These are phyloP conservation scores for Colletes gigas DNA, from an alignment of 1,140 invertebrate species.

Conservation along the genomic window DNA sequence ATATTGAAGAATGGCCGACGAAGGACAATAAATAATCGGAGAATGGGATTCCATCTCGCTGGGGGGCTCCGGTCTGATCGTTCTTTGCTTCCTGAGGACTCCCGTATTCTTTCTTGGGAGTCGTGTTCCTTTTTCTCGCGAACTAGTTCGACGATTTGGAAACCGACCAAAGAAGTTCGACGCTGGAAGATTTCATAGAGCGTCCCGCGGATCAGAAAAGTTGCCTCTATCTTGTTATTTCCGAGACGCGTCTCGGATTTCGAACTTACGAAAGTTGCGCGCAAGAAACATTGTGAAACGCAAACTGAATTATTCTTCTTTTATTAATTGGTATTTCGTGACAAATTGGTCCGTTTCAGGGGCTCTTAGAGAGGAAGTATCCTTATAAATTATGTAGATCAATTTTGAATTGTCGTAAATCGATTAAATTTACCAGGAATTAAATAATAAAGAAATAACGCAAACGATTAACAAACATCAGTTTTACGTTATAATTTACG, in stretches of 20 bases:
- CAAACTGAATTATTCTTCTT: background rate
- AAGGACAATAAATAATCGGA: background rate
- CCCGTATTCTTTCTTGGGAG: no score
- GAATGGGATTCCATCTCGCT: background rate
- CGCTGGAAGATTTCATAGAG: background rate
- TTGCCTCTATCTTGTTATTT: conserved; percentile 5
- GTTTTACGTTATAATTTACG: no score
- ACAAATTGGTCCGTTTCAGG: no score
- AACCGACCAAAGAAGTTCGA: background rate
- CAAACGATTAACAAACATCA: no score
- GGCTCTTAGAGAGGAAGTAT: no score
- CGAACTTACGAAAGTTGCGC: background rate
- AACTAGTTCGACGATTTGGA: background rate
- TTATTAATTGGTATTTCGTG: no score
- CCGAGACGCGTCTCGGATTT: background rate
- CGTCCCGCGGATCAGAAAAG: background rate
- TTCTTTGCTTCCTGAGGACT: background rate
- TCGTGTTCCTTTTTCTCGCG: background rate
- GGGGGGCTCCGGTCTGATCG: no score
- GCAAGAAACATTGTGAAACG: background rate
- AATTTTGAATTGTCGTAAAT: no score
- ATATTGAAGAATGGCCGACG: conserved; percentile 1
- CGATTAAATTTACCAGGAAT: no score
- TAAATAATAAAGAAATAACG: no score
- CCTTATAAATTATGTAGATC: no score